Evolutionary conservation across 2,797 vertebrate species (phyloP).

Genomic region (Myotis myotis): DNA sequence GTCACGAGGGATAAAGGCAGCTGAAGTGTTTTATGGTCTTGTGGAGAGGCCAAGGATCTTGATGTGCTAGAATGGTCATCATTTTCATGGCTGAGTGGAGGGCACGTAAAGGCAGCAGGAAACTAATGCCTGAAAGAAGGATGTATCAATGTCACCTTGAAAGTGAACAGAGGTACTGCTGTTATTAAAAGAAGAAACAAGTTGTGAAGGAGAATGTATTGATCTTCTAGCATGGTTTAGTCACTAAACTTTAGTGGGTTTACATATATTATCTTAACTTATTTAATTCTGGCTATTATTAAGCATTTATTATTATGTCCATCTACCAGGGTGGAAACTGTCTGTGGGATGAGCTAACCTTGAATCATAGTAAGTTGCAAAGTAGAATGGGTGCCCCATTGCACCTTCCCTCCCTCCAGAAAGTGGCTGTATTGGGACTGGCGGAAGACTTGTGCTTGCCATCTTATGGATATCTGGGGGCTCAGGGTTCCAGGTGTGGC

Average conservation of each 20-base stretch:
- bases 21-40: neutral
- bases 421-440: accelerated
- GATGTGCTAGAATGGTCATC: neutral
- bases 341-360: neutral
- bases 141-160: neutral
- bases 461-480: neutral
- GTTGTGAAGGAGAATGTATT: neutral
- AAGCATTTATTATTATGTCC: neutral
- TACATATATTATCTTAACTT: neutral
- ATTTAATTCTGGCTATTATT: neutral
- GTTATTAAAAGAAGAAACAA: neutral
- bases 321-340: neutral
- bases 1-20: neutral
- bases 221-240: neutral
- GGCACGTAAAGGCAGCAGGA: neutral
- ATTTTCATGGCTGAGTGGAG: neutral
- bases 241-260: neutral
- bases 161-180: neutral
- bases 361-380: neutral
- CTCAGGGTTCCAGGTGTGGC: neutral
- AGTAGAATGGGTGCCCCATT: accelerated
- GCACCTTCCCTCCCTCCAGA: accelerated
- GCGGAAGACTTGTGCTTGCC: neutral
- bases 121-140: neutral
- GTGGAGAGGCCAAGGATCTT: no score